Evolutionary conservation across 2,888 invertebrate species (phyloP).

Genomic region (Eilema depressum): DNA sequence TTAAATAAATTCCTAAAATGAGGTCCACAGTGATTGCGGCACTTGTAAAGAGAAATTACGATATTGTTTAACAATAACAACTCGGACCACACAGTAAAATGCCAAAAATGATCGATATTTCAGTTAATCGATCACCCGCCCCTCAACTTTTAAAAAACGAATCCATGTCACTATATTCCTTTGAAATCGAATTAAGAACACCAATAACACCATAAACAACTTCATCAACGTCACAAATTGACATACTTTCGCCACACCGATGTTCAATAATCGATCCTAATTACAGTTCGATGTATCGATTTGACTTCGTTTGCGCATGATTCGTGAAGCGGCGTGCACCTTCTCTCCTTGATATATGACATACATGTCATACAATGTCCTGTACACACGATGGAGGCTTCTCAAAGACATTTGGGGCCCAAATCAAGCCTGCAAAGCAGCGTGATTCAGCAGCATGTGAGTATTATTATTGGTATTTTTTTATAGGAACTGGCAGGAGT

Average conservation of each 20-base stretch:
- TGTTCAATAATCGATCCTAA: constrained; percentile 39
- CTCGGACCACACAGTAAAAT: not conserved
- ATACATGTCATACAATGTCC: too few species aligned
- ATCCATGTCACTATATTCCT: not conserved
- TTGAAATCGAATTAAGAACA: constrained; percentile 6
- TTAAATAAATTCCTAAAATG: too few species aligned
- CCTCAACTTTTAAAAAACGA: not conserved
- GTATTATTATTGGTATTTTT: not conserved
- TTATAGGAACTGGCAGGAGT: not conserved
- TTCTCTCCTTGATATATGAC: too few species aligned
- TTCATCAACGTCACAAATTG: constrained; percentile 30
- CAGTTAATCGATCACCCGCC: not conserved
- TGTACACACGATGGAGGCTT: too few species aligned
- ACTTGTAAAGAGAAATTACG: not conserved
- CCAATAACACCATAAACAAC: not conserved
- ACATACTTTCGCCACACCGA: constrained; percentile 40
- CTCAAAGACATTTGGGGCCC: too few species aligned
- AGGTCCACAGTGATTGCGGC: too few species aligned
- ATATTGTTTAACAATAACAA: not conserved
- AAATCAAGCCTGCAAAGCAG: too few species aligned
- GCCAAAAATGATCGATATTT: not conserved
- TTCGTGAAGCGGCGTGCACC: too few species aligned
- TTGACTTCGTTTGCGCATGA: constrained; percentile 6
- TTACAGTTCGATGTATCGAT: constrained; percentile 30
- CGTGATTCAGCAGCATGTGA: not conserved